These are phyloP conservation scores for Rhynchomys soricoides DNA, from an alignment of 2,113 vertebrate genomes.

Conservation along the genomic window DNA sequence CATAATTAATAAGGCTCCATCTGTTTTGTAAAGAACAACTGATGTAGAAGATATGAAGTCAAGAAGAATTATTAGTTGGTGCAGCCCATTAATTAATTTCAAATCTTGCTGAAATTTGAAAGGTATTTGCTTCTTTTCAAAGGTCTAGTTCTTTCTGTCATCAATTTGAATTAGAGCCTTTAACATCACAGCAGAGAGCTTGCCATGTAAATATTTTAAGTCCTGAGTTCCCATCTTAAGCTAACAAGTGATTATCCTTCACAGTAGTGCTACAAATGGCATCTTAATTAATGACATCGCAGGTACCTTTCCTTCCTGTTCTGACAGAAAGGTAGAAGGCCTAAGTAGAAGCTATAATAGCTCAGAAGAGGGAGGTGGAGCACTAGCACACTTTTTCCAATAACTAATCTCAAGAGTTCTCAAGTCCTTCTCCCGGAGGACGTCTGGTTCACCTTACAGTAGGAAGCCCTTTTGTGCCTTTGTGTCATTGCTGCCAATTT, in stretches of 20 bases:
- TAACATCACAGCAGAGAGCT: conserved; percentile 31
- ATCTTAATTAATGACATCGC: conserved; percentile 35
- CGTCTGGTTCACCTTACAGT: conserved; percentile 36
- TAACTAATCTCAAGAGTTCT: conserved; percentile 34
- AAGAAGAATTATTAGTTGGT: conserved; percentile 19
- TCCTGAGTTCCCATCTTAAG: conserved; percentile 17
- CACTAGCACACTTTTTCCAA: background rate
- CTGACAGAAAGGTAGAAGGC: background rate
- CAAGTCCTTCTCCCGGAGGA: background rate
- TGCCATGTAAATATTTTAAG: conserved; percentile 56
- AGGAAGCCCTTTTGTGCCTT: conserved; percentile 26
- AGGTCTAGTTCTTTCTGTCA: background rate
- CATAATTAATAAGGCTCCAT: background rate
- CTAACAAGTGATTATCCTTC: conserved; percentile 34
- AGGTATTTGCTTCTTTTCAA: conserved; percentile 40
- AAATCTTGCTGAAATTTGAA: conserved; percentile 20
- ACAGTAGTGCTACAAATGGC: background rate
- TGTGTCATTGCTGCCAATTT: conserved; percentile 53
- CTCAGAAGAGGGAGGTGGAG: background rate
- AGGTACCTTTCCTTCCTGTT: conserved; percentile 12
- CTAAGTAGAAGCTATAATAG: conserved; percentile 30
- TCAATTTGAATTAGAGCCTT: conserved; percentile 31
- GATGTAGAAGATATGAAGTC: conserved; percentile 1
- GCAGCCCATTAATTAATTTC: conserved; percentile 25
- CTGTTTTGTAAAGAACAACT: conserved; percentile 28